Evolutionary conservation across 92 coral and sea anemone species (phyloP), one percentile per base, ranked within the genome.

Genomic region (Porites cylindrica): DNA sequence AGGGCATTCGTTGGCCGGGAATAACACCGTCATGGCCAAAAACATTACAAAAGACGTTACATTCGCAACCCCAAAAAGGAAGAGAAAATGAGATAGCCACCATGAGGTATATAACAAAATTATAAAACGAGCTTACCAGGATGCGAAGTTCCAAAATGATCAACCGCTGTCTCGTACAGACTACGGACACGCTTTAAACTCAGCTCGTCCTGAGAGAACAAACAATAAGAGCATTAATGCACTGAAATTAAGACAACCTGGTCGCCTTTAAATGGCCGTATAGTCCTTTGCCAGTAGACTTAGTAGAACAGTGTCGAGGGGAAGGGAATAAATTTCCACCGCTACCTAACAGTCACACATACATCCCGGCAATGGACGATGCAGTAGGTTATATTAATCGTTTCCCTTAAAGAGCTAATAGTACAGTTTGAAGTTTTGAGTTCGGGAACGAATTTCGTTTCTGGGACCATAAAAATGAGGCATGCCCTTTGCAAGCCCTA

Each of bases 161-260:
- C 96, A 10, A 95, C 38, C 70, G 93, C 91, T 86, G 86, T 89
- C 80, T 96, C 98, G 87, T 88, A 95, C 38, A 96, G 93, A 76
- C 89, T 76, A 21, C 99, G 94, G 24, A 91, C 85, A 64, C 90
- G 95, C 83, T 88, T 91, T 2, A 86, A 77, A 77, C 94, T 93
- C 20, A 98, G 96, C 18, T 53, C 54, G 10, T 85, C 72, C 99
- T 96, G 86, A 59, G 61, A 50, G 76, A 74, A 23, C 78, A 17
- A n/a, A 16, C 9, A 6, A 76, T 3, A 5, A 20, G 4, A 17
- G 16, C 50, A 77, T 8, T 12, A 74, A 74, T 56, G 61, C 16
- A 56, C 13, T 10, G 14, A 56, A 56, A 11, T 10, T 4, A 1
- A 14, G 11, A 11, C 16, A 56, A 56, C 61, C 61, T 14, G 61